These are phyloP conservation scores for Ambastaia sidthimunki DNA, from an alignment of 2,797 vertebrate genomes.

Conservation along the genomic window DNA sequence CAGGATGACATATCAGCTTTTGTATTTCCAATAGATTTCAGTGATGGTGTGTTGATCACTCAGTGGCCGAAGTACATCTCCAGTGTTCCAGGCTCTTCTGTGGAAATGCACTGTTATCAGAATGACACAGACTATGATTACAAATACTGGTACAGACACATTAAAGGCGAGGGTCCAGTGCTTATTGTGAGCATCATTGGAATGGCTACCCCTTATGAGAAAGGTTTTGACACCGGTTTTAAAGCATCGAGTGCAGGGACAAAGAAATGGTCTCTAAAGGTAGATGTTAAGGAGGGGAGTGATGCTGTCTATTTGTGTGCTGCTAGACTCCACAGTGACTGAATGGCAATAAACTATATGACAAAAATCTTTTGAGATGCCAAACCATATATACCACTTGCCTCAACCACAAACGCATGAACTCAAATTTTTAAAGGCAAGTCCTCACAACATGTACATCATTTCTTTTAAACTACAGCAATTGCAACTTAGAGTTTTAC, in stretches of 20 bases:
- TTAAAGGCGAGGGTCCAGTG: slow-evolving; percentile 40
- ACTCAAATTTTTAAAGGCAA: background rate
- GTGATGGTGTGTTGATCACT: slow-evolving; percentile 51
- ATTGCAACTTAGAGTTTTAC: too few relatives aligned
- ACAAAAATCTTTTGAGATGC: slow-evolving; percentile 13
- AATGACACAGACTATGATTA: slow-evolving; percentile 58
- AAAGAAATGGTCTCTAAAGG: slow-evolving; percentile 55
- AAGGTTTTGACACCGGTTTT: slow-evolving; percentile 51
- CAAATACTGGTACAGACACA: slow-evolving; percentile 61
- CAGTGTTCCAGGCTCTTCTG: slow-evolving; percentile 1
- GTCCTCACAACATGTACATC: too few relatives aligned
- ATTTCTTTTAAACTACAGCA: too few relatives aligned
- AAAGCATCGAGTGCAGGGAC: slow-evolving; percentile 21
- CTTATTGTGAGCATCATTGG: slow-evolving; percentile 37
- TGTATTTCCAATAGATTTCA: slow-evolving; percentile 36
- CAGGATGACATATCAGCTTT: background rate
- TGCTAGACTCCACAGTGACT: slow-evolving; percentile 55
- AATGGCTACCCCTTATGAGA: slow-evolving; percentile 10
- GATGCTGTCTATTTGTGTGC: slow-evolving; percentile 58
- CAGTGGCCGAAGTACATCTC: slow-evolving; percentile 55
- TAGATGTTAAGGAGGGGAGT: slow-evolving; percentile 41
- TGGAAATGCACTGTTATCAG: slow-evolving; percentile 61
- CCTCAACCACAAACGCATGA: slow-evolving; percentile 14
- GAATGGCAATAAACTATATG: background rate
- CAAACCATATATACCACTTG: slow-evolving; percentile 6